A percentile compares a stretch with the other conserved stretches of the same genome.
phyloP scores from a whole-genome alignment of 2,113 vertebrate species.

The Paralichthys olivaceus region DNA sequence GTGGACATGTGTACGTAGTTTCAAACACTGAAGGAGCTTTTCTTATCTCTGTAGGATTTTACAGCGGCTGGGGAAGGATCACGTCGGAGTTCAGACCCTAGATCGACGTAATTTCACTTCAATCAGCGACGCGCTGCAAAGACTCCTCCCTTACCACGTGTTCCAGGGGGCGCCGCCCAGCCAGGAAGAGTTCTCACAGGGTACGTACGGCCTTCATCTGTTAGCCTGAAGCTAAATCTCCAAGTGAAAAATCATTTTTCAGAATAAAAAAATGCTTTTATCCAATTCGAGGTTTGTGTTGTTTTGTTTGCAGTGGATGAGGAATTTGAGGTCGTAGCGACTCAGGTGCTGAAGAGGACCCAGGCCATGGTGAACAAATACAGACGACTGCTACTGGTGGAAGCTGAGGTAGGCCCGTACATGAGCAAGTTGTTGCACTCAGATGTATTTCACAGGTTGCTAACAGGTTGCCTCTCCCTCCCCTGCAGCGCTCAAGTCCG shows the following conservation, averaged over 20 bases:
- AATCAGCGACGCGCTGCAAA: slow-evolving; percentile 86
- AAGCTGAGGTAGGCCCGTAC: slow-evolving; percentile 88
- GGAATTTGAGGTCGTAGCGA: slow-evolving; percentile 93
- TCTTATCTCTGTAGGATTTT: slow-evolving; percentile 82
- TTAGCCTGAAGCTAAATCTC: background rate
- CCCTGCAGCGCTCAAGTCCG: slow-evolving; percentile 88
- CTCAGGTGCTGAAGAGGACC: slow-evolving; percentile 92
- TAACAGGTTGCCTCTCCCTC: slow-evolving; percentile 4
- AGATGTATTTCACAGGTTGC: background rate
- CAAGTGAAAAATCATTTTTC: too few relatives aligned
- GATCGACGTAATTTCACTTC: slow-evolving; percentile 88
- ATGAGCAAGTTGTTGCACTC: background rate
- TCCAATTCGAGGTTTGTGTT: background rate
- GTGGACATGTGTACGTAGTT: background rate
- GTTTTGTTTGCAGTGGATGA: slow-evolving; percentile 85
- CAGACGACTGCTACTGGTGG: slow-evolving; percentile 93
- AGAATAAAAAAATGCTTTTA: background rate
- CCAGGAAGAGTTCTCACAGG: slow-evolving; percentile 87
- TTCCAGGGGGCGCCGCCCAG: slow-evolving; percentile 91
- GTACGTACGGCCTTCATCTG: slow-evolving; percentile 47
- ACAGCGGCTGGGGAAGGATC: slow-evolving; percentile 91
- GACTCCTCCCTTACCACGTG: slow-evolving; percentile 94
- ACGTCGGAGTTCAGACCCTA: slow-evolving; percentile 84
- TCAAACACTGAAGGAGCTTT: background rate
- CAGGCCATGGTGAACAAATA: slow-evolving; percentile 98